These are phyloP conservation scores for Thaleichthys pacificus DNA, from an alignment of 2,797 vertebrate species.

Conservation along the genomic window DNA sequence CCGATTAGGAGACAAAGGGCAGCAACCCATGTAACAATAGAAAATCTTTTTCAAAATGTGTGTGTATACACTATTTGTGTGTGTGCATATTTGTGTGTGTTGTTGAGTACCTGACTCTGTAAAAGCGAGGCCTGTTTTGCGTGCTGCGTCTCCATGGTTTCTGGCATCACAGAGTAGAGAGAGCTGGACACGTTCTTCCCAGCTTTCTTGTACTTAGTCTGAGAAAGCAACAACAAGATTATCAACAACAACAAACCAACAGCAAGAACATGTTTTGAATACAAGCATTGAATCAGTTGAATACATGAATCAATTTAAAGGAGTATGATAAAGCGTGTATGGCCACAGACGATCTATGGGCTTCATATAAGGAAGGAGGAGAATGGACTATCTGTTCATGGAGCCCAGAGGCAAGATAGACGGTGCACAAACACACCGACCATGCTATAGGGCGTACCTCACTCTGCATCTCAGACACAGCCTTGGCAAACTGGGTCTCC, in stretches of 20 bases:
- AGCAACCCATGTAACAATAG: too few species aligned
- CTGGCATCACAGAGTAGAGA: slow-evolving; percentile 80
- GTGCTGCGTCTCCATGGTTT: slow-evolving; percentile 80
- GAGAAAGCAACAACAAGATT: background rate
- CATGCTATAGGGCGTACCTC: slow-evolving; percentile 7
- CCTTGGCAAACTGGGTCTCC: slow-evolving; percentile 52
- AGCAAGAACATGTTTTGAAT: background rate
- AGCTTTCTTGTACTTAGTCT: slow-evolving; percentile 76
- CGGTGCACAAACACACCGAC: too few species aligned
- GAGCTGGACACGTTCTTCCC: slow-evolving; percentile 70
- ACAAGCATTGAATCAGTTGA: too few species aligned
- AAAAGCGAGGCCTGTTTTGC: slow-evolving; percentile 70
- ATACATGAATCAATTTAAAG: too few species aligned
- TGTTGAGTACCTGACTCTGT: slow-evolving; percentile 76
- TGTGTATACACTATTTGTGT: too few species aligned
- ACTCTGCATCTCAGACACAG: slow-evolving; percentile 27
- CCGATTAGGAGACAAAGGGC: too few species aligned
- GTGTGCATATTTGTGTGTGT: background rate
- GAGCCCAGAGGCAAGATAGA: too few species aligned
- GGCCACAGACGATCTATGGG: too few species aligned
- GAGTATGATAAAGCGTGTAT: too few species aligned
- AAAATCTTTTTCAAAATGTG: too few species aligned
- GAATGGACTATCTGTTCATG: too few species aligned
- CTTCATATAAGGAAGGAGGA: too few species aligned
- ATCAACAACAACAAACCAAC: background rate